Percentiles rank a stretch among this genome's conserved stretches.
These are phyloP conservation scores for Neofelis nebulosa DNA, from an alignment of 2,113 vertebrate genomes.

Conservation along the genomic window DNA sequence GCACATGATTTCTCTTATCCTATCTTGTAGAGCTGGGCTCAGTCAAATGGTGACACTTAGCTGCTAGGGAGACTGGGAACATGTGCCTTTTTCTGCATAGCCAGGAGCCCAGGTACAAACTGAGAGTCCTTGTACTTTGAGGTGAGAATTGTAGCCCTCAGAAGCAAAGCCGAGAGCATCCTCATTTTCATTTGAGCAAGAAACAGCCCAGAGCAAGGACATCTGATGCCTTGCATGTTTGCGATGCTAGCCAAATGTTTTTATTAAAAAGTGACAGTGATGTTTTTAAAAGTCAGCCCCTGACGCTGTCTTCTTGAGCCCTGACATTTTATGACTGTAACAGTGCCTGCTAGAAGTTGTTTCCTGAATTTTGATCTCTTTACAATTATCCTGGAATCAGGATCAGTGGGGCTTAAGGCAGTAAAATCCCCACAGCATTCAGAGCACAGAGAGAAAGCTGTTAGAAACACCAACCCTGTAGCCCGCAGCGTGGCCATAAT, in stretches of 20 bases:
- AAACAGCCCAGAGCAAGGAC: neutral
- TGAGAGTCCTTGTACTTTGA: neutral
- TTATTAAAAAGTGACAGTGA: slow-evolving; percentile 47
- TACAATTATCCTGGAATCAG: neutral
- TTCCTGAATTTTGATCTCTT: slow-evolving; percentile 49
- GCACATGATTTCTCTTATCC: fast-evolving
- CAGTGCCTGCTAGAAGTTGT: neutral
- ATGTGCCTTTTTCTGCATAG: neutral
- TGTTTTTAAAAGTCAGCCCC: slow-evolving; percentile 21
- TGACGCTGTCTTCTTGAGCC: slow-evolving; percentile 7
- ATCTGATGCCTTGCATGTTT: neutral
- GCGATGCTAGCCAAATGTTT: slow-evolving; percentile 33
- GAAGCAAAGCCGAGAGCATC: neutral
- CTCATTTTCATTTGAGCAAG: neutral
- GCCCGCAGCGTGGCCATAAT: neutral
- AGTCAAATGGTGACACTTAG: neutral
- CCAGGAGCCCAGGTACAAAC: neutral
- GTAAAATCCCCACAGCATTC: neutral
- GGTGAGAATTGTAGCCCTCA: neutral
- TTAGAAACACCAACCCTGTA: neutral
- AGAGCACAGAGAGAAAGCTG: neutral
- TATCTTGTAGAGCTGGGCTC: neutral
- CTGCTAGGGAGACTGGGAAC: neutral
- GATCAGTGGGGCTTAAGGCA: neutral
- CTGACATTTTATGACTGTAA: slow-evolving; percentile 31